A percentile compares a stretch with the other conserved stretches of the same genome.
Conservation (phyloP, 2,113 vertebrate species). For the Noturus placidus region DNA sequence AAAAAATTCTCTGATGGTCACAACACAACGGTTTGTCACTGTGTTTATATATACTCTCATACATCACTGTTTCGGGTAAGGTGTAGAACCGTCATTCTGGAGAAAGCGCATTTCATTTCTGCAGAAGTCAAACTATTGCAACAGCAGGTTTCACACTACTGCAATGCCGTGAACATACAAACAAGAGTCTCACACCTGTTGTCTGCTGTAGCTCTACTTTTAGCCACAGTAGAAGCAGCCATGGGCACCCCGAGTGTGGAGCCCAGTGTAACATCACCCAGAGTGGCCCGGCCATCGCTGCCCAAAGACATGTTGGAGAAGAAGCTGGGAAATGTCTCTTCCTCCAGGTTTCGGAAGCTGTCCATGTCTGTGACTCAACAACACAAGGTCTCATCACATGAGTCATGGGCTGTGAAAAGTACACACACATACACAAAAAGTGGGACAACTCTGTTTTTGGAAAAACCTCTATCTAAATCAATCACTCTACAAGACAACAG, state of each 20-base stretch:
- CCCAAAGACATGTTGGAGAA: slow-evolving; percentile 72
- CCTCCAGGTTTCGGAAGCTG: slow-evolving; percentile 79
- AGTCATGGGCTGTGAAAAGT: slow-evolving; percentile 17
- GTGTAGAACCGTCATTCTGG: background rate
- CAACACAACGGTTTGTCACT: background rate
- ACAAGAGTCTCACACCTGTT: slow-evolving; percentile 76
- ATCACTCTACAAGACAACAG: background rate
- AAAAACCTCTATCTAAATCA: background rate
- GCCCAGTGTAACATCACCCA: slow-evolving; percentile 82
- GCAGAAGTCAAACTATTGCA: background rate
- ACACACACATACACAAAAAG: background rate
- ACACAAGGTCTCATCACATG: slow-evolving; percentile 43
- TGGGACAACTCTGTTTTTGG: too few species aligned
- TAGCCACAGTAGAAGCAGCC: slow-evolving; percentile 91
- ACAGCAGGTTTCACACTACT: slow-evolving; percentile 40
- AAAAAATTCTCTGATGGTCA: too few species aligned
- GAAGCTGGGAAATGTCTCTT: slow-evolving; percentile 89
- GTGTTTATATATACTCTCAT: background rate
- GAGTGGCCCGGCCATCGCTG: slow-evolving; percentile 67
- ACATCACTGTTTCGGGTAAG: background rate
- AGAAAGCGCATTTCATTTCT: background rate
- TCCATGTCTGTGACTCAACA: slow-evolving; percentile 70
- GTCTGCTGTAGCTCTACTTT: slow-evolving; percentile 69
- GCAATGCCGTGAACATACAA: background rate
- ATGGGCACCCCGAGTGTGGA: slow-evolving; percentile 88